Conservation (phyloP, 2,888 invertebrate species). For the Hydrotaea cyrtoneurina region DNA sequence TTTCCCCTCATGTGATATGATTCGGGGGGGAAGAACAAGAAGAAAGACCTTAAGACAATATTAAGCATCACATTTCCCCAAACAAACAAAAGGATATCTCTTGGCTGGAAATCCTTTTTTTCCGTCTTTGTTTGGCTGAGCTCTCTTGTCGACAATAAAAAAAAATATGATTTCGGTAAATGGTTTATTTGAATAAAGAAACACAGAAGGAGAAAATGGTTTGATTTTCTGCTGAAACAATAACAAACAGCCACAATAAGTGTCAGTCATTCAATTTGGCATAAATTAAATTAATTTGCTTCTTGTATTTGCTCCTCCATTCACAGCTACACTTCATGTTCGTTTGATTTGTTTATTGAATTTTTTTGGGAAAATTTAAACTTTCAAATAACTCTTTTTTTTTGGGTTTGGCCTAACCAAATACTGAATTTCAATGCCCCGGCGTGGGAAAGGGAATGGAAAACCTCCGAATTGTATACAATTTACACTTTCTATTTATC, state of each 20-base stretch:
- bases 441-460: not conserved
- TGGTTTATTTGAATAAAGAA: not conserved
- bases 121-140: not conserved
- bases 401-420: not conserved
- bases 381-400: not conserved
- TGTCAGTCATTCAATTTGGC: conserved; percentile 35
- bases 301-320: not conserved
- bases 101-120: conserved; percentile 1
- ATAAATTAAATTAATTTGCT: conserved; percentile 34
- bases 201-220: conserved; percentile 4
- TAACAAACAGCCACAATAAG: conserved; percentile 32
- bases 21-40: not conserved
- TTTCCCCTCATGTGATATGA: not conserved
- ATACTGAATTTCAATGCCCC: not conserved
- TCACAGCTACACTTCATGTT: not conserved
- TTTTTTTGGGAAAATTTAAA: not conserved
- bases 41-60: conserved; percentile 17
- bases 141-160: not conserved
- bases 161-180: conserved; percentile 36
- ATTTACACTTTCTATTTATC: conserved; percentile 65
- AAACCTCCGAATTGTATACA: conserved; percentile 19
- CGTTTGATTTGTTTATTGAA: not conserved
- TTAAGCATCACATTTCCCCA: not conserved
- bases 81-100: conserved; percentile 28
- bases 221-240: not conserved